These are phyloP conservation scores for Drosophila busckii DNA, from an alignment of 1,140 invertebrate species.

Conservation along the genomic window DNA sequence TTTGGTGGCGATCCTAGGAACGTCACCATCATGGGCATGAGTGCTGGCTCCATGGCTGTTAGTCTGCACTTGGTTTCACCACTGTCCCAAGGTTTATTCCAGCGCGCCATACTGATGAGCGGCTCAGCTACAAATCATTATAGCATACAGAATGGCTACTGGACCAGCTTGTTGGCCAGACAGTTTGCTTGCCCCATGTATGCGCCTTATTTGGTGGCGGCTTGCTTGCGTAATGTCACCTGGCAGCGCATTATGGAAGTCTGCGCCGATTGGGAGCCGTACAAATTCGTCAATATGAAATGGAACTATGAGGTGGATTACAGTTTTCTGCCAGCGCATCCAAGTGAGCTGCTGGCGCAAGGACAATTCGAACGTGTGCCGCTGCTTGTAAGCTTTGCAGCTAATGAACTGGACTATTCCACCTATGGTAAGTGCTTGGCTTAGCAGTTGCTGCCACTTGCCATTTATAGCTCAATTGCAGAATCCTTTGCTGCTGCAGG, in stretches of 20 bases:
- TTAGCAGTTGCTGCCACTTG: no score
- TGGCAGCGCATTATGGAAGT: slow-evolving; percentile 52
- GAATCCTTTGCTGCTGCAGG: slow-evolving; percentile 45
- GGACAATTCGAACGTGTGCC: slow-evolving; percentile 83
- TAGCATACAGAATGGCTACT: slow-evolving; percentile 54
- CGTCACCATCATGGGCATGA: slow-evolving; percentile 81
- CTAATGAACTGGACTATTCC: slow-evolving; percentile 84
- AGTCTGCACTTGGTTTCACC: slow-evolving; percentile 80
- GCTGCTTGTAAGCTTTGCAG: slow-evolving; percentile 82
- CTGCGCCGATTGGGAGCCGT: slow-evolving; percentile 47
- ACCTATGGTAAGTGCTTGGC: slow-evolving; percentile 54
- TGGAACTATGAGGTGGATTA: slow-evolving; percentile 70
- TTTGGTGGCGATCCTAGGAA: slow-evolving; percentile 82
- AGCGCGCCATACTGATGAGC: slow-evolving; percentile 83
- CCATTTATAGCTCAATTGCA: slow-evolving; percentile 28
- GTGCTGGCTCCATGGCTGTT: slow-evolving; percentile 80
- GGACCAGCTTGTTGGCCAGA: slow-evolving; percentile 51
- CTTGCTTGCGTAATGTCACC: slow-evolving; percentile 55
- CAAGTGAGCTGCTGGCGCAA: slow-evolving; percentile 80
- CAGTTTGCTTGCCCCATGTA: slow-evolving; percentile 55
- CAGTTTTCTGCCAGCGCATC: slow-evolving; percentile 74
- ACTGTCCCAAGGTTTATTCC: slow-evolving; percentile 81
- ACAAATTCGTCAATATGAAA: slow-evolving; percentile 59
- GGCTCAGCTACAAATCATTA: slow-evolving; percentile 82
- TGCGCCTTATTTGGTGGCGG: slow-evolving; percentile 35